Evolutionary conservation across 2,888 invertebrate species (phyloP).

Genomic region (Stenchaetothrips biformis): DNA sequence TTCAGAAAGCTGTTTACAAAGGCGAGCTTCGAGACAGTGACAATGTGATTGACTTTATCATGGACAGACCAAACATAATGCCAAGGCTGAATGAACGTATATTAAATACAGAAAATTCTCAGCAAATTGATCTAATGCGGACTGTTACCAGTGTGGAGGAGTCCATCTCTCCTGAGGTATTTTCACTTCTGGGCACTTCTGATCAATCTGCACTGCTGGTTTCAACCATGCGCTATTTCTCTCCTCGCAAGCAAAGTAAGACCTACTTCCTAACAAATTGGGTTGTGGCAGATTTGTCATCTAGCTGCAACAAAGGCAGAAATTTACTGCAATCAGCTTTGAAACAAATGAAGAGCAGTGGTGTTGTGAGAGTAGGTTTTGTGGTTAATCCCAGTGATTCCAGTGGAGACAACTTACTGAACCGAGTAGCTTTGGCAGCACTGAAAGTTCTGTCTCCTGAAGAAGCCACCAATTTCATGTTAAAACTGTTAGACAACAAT

Average conservation of each 20-base stretch:
- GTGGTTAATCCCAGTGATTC: slow-evolving; percentile 44
- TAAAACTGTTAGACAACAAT: slow-evolving; percentile 55
- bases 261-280: slow-evolving; percentile 71
- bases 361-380: slow-evolving; percentile 65
- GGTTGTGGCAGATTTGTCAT: slow-evolving; percentile 74
- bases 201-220: slow-evolving; percentile 45
- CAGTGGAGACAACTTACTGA: neutral
- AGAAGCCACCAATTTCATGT: slow-evolving; percentile 56
- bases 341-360: slow-evolving; percentile 65
- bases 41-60: slow-evolving; percentile 79
- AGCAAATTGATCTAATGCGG: slow-evolving; percentile 64
- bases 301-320: slow-evolving; percentile 62
- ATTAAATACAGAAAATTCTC: slow-evolving; percentile 66
- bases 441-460: slow-evolving; percentile 56
- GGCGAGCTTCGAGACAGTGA: slow-evolving; percentile 76
- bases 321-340: slow-evolving; percentile 69
- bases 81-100: slow-evolving; percentile 81
- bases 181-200: slow-evolving; percentile 38
- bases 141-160: slow-evolving; percentile 40
- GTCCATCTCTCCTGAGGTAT: slow-evolving; percentile 42
- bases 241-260: slow-evolving; percentile 47
- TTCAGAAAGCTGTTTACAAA: slow-evolving; percentile 87
- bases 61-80: slow-evolving; percentile 91
- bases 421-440: slow-evolving; percentile 59
- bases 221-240: slow-evolving; percentile 56